phyloP scores from a whole-genome alignment of 35 echinoderm and acorn worm species.

The Ptychodera flava region DNA sequence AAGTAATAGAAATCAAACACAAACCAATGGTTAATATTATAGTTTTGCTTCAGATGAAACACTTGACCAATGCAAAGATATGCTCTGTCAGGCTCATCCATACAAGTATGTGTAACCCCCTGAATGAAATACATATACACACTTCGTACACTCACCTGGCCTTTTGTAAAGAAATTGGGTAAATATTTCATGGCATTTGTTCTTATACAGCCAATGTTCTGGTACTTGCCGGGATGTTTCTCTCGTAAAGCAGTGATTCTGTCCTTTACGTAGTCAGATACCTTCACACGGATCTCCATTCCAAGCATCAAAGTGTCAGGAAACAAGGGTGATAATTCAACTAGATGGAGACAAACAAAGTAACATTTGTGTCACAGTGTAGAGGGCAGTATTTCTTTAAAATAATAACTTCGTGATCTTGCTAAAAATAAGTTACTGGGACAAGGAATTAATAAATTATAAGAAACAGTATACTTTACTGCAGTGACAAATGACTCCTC shows the following conservation, averaged over 20 bases:
- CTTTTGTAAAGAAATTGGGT: slow-evolving; percentile 94
- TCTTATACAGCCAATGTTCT: slow-evolving; percentile 82
- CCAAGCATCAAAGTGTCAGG: slow-evolving; percentile 75
- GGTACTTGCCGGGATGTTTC: slow-evolving; percentile 45
- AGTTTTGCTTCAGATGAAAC: no score
- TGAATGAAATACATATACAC: background rate
- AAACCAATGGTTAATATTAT: no score
- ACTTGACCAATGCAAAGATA: no score
- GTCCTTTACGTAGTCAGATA: slow-evolving; percentile 89
- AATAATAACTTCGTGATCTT: no score
- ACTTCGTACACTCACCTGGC: slow-evolving; percentile 55
- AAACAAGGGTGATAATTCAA: slow-evolving; percentile 59
- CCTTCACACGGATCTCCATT: slow-evolving; percentile 95
- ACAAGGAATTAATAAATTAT: no score
- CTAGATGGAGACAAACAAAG: slow-evolving; percentile 10
- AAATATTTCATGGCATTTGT: slow-evolving; percentile 97
- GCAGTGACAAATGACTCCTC: no score
- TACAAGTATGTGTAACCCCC: background rate
- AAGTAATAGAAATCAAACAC: no score
- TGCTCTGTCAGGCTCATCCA: no score
- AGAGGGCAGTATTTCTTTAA: no score
- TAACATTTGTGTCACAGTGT: background rate
- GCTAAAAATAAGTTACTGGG: no score
- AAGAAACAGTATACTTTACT: no score
- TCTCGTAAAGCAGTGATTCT: slow-evolving; percentile 72